These are phyloP conservation scores for Gila orcuttii DNA, from an alignment of 2,113 vertebrate species.

Conservation along the genomic window DNA sequence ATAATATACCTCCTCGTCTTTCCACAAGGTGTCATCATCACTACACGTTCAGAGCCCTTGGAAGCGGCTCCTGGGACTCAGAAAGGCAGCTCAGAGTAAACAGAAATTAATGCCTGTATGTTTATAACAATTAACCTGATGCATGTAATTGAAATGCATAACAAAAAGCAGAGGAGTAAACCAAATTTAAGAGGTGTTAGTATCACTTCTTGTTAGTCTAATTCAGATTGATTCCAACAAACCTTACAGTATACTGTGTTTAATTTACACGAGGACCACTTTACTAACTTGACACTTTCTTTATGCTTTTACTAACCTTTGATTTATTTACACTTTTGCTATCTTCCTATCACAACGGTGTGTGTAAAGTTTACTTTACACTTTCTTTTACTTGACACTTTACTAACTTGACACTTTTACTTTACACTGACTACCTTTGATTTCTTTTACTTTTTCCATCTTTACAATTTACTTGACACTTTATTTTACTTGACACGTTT, in stretches of 20 bases:
- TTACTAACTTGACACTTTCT: too few species aligned
- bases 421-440: too few species aligned
- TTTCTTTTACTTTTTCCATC: too few species aligned
- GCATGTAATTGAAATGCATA: constrained; percentile 4
- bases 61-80: constrained; percentile 77
- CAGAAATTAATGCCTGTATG: constrained; percentile 65
- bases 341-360: too few species aligned
- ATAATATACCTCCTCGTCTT: neutral
- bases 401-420: too few species aligned
- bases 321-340: too few species aligned
- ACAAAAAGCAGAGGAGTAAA: neutral
- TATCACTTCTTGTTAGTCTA: neutral
- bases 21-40: constrained; percentile 68
- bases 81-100: constrained; percentile 68
- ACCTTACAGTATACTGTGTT: neutral
- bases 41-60: constrained; percentile 68
- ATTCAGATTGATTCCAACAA: neutral
- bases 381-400: too few species aligned
- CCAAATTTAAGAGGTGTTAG: neutral
- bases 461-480: too few species aligned
- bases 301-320: too few species aligned
- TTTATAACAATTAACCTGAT: constrained; percentile 45
- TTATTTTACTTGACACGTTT: too few species aligned
- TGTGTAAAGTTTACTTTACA: too few species aligned
- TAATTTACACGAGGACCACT: neutral